These are phyloP conservation scores for Eptatretus burgeri DNA, from an alignment of 2,113 vertebrate species.

Conservation along the genomic window DNA sequence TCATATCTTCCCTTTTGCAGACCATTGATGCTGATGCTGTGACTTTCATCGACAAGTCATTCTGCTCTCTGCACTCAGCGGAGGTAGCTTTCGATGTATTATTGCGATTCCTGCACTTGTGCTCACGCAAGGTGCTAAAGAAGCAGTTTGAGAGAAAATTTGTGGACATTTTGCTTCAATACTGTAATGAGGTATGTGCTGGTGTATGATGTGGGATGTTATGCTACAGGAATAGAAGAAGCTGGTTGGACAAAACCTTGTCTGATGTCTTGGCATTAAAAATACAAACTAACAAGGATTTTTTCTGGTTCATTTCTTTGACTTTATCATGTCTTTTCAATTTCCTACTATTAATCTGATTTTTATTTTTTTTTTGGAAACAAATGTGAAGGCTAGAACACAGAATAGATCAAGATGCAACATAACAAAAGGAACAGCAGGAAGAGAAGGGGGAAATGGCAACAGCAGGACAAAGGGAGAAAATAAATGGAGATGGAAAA, in stretches of 20 bases:
- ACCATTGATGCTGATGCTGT: slow-evolving; percentile 46
- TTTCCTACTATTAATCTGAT: too few species aligned
- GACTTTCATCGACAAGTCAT: slow-evolving; percentile 48
- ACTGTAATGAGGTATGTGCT: slow-evolving; percentile 45
- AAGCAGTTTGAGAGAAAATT: slow-evolving; percentile 64
- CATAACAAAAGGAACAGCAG: too few species aligned
- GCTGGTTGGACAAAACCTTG: background rate
- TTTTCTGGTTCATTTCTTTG: too few species aligned
- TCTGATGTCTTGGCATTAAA: too few species aligned
- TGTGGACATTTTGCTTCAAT: slow-evolving; percentile 36
- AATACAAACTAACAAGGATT: too few species aligned
- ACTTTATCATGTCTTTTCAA: too few species aligned
- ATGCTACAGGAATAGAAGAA: background rate
- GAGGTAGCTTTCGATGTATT: slow-evolving; percentile 54
- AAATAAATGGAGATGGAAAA: too few species aligned
- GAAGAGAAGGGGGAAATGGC: too few species aligned
- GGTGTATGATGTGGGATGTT: background rate
- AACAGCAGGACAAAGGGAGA: too few species aligned
- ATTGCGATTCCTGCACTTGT: slow-evolving; percentile 42
- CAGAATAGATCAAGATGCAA: too few species aligned
- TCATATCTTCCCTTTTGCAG: slow-evolving; percentile 17
- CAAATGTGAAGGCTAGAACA: too few species aligned
- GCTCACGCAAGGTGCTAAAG: slow-evolving; percentile 29
- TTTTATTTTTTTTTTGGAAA: too few species aligned
- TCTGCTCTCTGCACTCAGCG: slow-evolving; percentile 46